Evolutionary conservation across 2,797 vertebrate species (phyloP).

Genomic region (Helicolenus hilgendorfi): DNA sequence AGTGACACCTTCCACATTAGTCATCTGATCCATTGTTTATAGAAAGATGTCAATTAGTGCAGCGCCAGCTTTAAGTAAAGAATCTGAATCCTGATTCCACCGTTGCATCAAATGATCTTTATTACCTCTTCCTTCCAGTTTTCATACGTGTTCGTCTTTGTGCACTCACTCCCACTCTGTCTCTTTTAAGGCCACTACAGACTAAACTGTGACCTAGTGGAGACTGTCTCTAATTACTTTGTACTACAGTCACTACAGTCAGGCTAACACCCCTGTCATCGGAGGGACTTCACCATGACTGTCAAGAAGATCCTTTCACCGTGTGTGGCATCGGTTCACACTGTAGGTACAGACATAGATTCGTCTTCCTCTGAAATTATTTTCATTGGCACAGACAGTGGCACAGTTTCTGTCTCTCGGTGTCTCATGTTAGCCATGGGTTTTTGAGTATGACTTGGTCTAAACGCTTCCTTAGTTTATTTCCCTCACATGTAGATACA

Average conservation of each 20-base stretch:
- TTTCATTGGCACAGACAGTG: constrained; percentile 52
- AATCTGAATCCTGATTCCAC: not conserved
- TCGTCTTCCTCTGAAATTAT: constrained; percentile 53
- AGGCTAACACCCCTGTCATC: constrained; percentile 67
- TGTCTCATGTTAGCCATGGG: constrained; percentile 41
- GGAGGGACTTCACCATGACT: constrained; percentile 64
- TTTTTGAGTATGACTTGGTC: constrained; percentile 22
- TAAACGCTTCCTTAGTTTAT: constrained; percentile 55
- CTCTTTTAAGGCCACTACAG: constrained; percentile 79
- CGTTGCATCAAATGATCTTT: not conserved
- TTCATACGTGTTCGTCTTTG: constrained; percentile 11
- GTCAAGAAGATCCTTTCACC: constrained; percentile 63
- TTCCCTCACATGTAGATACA: constrained; percentile 53
- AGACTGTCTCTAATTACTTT: constrained; percentile 86
- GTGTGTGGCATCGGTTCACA: constrained; percentile 79
- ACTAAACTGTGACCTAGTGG: constrained; percentile 88
- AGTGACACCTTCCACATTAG: not conserved
- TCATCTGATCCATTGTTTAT: not conserved
- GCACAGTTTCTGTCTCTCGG: constrained; percentile 33
- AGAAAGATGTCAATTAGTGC: not conserved
- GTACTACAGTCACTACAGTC: constrained; percentile 68
- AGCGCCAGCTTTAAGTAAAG: not conserved
- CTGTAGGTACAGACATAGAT: constrained; percentile 28
- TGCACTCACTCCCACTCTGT: constrained; percentile 83
- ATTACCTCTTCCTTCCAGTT: constrained; percentile 22